A percentile compares a stretch with the other conserved stretches of the same genome.
Conservation (phyloP, 1,140 invertebrate genomes). For the Trigoniulus corallinus region DNA sequence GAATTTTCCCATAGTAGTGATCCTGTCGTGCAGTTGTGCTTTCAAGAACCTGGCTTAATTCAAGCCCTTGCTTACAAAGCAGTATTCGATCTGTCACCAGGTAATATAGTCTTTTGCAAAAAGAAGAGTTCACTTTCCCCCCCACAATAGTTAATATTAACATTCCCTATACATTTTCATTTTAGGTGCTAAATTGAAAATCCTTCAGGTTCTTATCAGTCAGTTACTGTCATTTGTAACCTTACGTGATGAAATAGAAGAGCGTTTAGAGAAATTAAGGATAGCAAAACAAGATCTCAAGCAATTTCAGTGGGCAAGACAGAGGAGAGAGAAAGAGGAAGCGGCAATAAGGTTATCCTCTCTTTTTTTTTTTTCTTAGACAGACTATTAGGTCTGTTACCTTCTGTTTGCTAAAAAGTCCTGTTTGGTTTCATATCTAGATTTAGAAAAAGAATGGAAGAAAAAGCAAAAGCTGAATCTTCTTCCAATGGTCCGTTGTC, state of each 20-base stretch:
- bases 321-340: constrained; percentile 37
- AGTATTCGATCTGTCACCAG: constrained; percentile 54
- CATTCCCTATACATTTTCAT: constrained; percentile 9
- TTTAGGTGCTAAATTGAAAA: constrained; percentile 50
- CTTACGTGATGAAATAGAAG: constrained; percentile 69
- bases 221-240: constrained; percentile 74
- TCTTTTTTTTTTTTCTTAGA: no score
- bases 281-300: constrained; percentile 47
- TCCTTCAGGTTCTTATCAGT: constrained; percentile 64
- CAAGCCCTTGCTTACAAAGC: constrained; percentile 43
- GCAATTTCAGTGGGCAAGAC: constrained; percentile 38
- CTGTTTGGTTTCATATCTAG: background rate
- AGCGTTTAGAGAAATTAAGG: constrained; percentile 55
- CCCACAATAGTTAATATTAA: no score
- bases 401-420: no score
- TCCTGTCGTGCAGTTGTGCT: constrained; percentile 56
- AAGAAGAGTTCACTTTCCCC: background rate
- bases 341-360: constrained; percentile 20
- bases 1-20: constrained; percentile 50
- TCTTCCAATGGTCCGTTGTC: constrained; percentile 15
- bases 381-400: no score
- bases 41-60: constrained; percentile 51
- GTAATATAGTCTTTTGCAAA: constrained; percentile 19
- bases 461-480: background rate
- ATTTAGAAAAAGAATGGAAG: background rate